phyloP scores from a whole-genome alignment of 2,797 vertebrate genomes.

The Champsocephalus esox region DNA sequence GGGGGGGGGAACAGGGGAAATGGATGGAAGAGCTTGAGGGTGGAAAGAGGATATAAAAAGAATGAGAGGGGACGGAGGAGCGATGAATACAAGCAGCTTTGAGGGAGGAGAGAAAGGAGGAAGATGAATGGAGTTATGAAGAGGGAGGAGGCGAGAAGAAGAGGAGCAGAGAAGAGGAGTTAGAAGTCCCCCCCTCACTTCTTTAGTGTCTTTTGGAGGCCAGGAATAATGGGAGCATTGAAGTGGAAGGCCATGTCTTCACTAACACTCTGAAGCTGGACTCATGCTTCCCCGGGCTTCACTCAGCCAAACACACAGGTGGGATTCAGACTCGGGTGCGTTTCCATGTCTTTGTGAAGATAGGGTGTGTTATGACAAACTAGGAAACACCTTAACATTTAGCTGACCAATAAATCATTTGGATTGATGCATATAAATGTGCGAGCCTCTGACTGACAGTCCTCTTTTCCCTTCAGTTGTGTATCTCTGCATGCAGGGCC shows the following conservation, averaged over 20 bases:
- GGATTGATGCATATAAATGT: too few relatives aligned
- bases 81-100: slow-evolving; percentile 37
- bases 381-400: too few relatives aligned
- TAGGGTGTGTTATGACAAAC: too few relatives aligned
- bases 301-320: too few relatives aligned
- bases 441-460: too few relatives aligned
- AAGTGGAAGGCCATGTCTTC: slow-evolving; percentile 5
- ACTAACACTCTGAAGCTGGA: too few relatives aligned
- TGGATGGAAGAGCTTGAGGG: slow-evolving; percentile 39
- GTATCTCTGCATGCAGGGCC: too few relatives aligned
- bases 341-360: too few relatives aligned
- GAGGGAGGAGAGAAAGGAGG: slow-evolving; percentile 25
- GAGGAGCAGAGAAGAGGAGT: neutral
- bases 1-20: slow-evolving; percentile 61
- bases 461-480: too few relatives aligned
- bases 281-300: too few relatives aligned
- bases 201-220: neutral
- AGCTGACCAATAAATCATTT: too few relatives aligned
- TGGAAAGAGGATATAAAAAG: slow-evolving; percentile 37
- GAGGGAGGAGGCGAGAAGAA: slow-evolving; percentile 20
- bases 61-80: slow-evolving; percentile 25
- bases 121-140: slow-evolving; percentile 24
- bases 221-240: neutral
- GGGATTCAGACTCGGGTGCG: too few relatives aligned
- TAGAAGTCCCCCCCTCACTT: neutral